Percentiles rank a stretch among this genome's conserved stretches.
Conservation (phyloP, 2,888 invertebrate genomes). For the Pilophorus perplexus region DNA sequence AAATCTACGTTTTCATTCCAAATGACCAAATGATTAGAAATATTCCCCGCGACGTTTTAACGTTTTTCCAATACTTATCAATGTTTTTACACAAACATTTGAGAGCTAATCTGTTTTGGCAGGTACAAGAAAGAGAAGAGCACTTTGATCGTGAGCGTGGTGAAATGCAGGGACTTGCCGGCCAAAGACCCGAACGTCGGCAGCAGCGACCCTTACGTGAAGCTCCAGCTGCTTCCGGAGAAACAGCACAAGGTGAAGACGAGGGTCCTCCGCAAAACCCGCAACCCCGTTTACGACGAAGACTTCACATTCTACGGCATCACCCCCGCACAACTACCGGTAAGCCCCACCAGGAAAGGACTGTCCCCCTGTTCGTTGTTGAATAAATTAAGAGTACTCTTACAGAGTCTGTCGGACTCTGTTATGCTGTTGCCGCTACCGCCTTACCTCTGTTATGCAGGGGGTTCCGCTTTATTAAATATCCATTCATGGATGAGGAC, state of each 20-base stretch:
- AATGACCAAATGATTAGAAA: too few species aligned
- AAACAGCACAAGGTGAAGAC: constrained; percentile 98
- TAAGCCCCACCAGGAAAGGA: constrained; percentile 50
- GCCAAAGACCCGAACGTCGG: constrained; percentile 76
- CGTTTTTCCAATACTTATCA: too few species aligned
- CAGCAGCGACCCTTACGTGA: constrained; percentile 94
- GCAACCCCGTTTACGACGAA: constrained; percentile 96
- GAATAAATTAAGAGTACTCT: constrained; percentile 22
- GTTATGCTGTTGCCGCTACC: too few species aligned
- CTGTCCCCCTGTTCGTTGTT: too few species aligned
- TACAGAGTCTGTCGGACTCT: too few species aligned
- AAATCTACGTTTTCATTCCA: too few species aligned
- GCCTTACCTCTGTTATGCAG: too few species aligned
- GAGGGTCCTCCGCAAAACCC: constrained; percentile 90
- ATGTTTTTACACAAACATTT: too few species aligned
- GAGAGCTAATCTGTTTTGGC: constrained; percentile 39
- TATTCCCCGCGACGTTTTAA: too few species aligned
- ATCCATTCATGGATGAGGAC: too few species aligned
- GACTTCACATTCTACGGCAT: constrained; percentile 98
- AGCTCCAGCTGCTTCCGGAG: constrained; percentile 93
- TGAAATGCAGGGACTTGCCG: constrained; percentile 84
- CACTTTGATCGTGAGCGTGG: constrained; percentile 87
- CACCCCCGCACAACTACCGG: constrained; percentile 75
- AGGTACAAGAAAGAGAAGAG: constrained; percentile 87
- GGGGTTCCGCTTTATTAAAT: too few species aligned